A percentile compares a stretch with the other conserved stretches of the same genome.
Evolutionary conservation across 2,113 vertebrate species (phyloP).

Genomic region (Corythornis vintsioides): DNA sequence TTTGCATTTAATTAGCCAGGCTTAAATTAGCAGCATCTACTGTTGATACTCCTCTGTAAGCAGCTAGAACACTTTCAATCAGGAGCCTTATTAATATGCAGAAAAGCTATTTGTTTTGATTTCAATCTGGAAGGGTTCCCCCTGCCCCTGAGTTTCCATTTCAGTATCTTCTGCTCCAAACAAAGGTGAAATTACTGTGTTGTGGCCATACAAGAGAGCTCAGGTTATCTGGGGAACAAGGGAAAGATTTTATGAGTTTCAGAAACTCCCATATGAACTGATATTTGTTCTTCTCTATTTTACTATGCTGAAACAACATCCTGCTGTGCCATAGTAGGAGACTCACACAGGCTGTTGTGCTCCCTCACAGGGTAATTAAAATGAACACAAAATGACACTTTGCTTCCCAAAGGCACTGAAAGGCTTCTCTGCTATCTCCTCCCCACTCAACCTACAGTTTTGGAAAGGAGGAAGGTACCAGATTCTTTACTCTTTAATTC

Average conservation of each 20-base stretch:
- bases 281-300: background rate
- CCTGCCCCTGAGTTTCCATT: constrained; percentile 13
- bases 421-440: background rate
- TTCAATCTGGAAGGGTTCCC: constrained; percentile 43
- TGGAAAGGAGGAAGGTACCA: background rate
- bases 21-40: constrained; percentile 77
- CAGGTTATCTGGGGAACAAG: constrained; percentile 1
- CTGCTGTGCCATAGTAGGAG: background rate
- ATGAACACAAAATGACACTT: background rate
- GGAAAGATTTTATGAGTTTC: background rate
- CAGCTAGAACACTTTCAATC: constrained; percentile 72
- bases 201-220: background rate
- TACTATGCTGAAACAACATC: background rate
- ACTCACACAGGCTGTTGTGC: background rate
- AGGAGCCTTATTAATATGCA: constrained; percentile 73
- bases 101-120: constrained; percentile 76
- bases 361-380: background rate
- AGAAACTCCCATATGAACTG: background rate
- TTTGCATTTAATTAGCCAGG: constrained; percentile 69
- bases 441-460: background rate
- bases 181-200: constrained; percentile 8
- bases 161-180: constrained; percentile 46
- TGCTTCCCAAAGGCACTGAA: background rate
- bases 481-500: background rate
- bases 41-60: constrained; percentile 70